phyloP scores from a whole-genome alignment of 1,140 invertebrate species.

The Melitaea cinxia region DNA sequence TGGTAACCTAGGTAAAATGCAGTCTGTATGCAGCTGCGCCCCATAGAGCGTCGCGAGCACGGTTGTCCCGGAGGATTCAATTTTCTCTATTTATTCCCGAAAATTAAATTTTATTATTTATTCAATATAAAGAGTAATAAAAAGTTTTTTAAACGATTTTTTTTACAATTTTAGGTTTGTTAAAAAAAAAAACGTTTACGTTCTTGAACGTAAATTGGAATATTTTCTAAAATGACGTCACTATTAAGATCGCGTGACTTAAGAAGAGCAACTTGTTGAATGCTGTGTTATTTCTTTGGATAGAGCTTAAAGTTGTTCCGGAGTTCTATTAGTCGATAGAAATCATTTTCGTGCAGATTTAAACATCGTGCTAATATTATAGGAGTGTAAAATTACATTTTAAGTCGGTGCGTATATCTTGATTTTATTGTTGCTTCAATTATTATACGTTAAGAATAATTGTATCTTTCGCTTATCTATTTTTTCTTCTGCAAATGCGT shows the following conservation, averaged over 20 bases:
- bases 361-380: neutral
- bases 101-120: neutral
- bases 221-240: constrained; percentile 1
- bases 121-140: neutral
- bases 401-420: neutral
- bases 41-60: constrained; percentile 20
- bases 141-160: neutral
- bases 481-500: no score
- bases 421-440: neutral
- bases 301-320: constrained; percentile 5
- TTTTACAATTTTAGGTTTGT: constrained; percentile 5
- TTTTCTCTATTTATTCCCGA: neutral
- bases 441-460: neutral
- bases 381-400: neutral
- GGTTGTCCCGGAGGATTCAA: constrained; percentile 7
- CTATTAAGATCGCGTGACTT: constrained; percentile 3
- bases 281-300: constrained; percentile 5
- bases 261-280: constrained; percentile 16
- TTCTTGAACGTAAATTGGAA: neutral
- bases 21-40: constrained; percentile 41
- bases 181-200: neutral
- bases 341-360: neutral
- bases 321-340: constrained; percentile 8
- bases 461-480: neutral
- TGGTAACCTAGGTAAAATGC: constrained; percentile 31